Evolutionary conservation across 2,888 invertebrate genomes (phyloP).

Genomic region (Acanthococcus lagerstroemiae): DNA sequence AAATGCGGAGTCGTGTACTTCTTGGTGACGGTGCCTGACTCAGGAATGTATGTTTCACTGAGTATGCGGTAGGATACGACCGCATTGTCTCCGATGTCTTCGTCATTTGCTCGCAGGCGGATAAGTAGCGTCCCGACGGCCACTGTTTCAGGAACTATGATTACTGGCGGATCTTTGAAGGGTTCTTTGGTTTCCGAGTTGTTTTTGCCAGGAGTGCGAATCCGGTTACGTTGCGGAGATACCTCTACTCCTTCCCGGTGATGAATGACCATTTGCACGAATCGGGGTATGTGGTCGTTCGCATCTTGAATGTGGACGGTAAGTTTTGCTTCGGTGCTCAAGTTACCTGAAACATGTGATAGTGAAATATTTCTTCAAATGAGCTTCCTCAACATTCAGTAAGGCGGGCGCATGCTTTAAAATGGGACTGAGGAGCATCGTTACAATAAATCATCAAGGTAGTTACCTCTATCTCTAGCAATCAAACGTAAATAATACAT

Average conservation of each 20-base stretch:
- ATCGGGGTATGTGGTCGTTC: conserved; percentile 69
- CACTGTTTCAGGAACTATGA: conserved; percentile 62
- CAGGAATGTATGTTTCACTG: conserved; percentile 56
- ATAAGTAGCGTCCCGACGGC: conserved; percentile 58
- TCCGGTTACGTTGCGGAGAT: conserved; percentile 13
- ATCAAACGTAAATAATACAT: conserved; percentile 59
- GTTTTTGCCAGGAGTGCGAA: conserved; percentile 32
- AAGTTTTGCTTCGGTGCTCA: conserved; percentile 62
- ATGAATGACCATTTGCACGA: conserved; percentile 59
- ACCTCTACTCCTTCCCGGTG: conserved; percentile 52
- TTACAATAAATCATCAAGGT: not conserved
- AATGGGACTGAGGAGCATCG: too few relatives aligned
- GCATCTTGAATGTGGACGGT: conserved; percentile 62
- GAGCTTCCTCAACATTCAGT: too few relatives aligned
- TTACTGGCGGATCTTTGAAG: conserved; percentile 45
- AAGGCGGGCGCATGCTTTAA: too few relatives aligned
- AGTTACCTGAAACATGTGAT: conserved; percentile 48
- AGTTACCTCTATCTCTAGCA: conserved; percentile 54
- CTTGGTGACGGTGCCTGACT: conserved; percentile 37
- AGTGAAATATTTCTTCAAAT: not conserved
- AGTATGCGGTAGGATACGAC: conserved; percentile 60
- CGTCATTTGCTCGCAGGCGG: conserved; percentile 60
- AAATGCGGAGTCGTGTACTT: conserved; percentile 49
- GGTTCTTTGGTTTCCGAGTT: conserved; percentile 34
- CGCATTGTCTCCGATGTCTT: conserved; percentile 60